Evolutionary conservation across 2,797 vertebrate species (phyloP).

Genomic region (Arrhamphus sclerolepis): DNA sequence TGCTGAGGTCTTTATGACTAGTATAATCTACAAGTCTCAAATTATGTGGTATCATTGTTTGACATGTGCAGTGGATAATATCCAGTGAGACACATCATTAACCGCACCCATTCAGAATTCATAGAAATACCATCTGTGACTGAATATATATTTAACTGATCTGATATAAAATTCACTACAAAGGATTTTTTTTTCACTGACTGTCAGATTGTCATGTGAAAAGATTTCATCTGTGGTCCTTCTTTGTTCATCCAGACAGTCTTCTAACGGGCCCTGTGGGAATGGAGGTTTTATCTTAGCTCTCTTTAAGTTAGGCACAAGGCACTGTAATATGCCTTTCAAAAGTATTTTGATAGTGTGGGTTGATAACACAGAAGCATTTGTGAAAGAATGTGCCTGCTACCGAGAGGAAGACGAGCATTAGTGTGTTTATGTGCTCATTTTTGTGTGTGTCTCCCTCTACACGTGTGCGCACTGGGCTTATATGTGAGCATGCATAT

Average conservation of each 20-base stretch:
- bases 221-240: slow-evolving; percentile 36
- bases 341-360: slow-evolving; percentile 59
- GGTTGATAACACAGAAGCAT: slow-evolving; percentile 58
- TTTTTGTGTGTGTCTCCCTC: slow-evolving; percentile 43
- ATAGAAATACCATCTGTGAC: background rate
- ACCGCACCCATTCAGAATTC: too few species aligned
- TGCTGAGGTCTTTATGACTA: background rate
- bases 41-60: too few species aligned
- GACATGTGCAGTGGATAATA: too few species aligned
- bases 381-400: slow-evolving; percentile 46
- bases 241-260: slow-evolving; percentile 45
- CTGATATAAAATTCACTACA: slow-evolving; percentile 33
- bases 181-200: slow-evolving; percentile 9
- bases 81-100: too few species aligned
- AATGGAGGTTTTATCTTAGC: slow-evolving; percentile 45
- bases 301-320: slow-evolving; percentile 41
- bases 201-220: slow-evolving; percentile 36
- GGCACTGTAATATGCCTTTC: slow-evolving; percentile 44
- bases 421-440: slow-evolving; percentile 23
- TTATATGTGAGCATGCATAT: slow-evolving; percentile 63
- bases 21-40: background rate
- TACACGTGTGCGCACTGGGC: slow-evolving; percentile 29
- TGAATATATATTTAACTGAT: slow-evolving; percentile 39
- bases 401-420: slow-evolving; percentile 32
- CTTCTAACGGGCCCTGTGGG: slow-evolving; percentile 23